These are phyloP conservation scores for Trimorus sp. DNA, from an alignment of 2,888 invertebrate species.

Conservation along the genomic window DNA sequence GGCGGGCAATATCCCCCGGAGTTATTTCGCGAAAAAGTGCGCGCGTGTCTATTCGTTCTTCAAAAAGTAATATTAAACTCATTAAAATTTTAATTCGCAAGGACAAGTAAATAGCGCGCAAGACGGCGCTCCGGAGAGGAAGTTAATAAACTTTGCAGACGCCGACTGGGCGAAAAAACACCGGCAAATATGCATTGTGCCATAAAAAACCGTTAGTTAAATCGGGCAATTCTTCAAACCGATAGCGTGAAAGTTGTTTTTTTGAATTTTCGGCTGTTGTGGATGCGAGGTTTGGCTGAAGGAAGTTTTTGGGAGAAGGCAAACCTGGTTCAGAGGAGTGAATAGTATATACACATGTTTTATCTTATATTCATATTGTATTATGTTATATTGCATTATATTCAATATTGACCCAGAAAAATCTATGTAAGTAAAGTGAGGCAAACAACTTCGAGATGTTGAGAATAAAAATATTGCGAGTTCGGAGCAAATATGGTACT, in stretches of 20 bases:
- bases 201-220: not conserved
- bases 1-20: not conserved
- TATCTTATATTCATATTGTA: no score
- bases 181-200: constrained; percentile 22
- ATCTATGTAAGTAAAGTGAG: no score
- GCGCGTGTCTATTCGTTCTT: not conserved
- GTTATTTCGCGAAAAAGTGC: constrained; percentile 1
- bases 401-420: no score
- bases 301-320: no score
- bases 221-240: constrained; percentile 25
- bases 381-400: no score
- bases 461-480: no score
- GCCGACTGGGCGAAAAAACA: not conserved
- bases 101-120: constrained; percentile 13
- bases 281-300: no score
- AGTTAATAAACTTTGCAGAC: constrained; percentile 30
- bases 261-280: no score
- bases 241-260: not conserved
- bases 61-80: constrained; percentile 26
- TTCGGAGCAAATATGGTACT: no score
- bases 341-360: no score
- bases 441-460: no score
- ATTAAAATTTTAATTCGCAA: constrained; percentile 35
- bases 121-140: constrained; percentile 2
- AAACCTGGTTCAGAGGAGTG: no score